Evolutionary conservation across 35 echinoderm and acorn worm genomes (phyloP), one percentile per base, ranked within the genome.

Genomic region (Apostichopus californicus): DNA sequence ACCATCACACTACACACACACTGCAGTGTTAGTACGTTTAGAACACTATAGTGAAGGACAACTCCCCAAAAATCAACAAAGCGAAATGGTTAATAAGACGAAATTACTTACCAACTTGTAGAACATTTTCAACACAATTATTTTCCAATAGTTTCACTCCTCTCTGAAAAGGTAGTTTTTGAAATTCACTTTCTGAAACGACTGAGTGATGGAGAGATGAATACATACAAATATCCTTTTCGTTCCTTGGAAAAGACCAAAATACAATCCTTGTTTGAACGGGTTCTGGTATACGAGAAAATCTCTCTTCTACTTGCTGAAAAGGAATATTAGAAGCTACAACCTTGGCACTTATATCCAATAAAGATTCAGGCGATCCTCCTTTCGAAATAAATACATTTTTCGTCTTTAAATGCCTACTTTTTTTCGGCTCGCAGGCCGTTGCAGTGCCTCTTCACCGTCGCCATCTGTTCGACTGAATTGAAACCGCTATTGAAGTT

Each of bases 191-290:
- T 92, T 99, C 97, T 70, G 86, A 94, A 85, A 99, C 97, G 12
- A 95, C 94, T 26, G 95, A 94, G 94, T 99, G 93, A 86, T 99
- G 95, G 46, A 99, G 92, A 14, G 97, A 99, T 86, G 97, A 99
- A 92, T 99, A 99, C 97, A 99, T 99, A 90, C 97, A 99, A 87
- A 99, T 99, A 91, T 99, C 97, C 93, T 99, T 99, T 56, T 99
- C 97, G 93, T 99, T 99, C 53, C 97, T 91, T 90, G 97, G 97
- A 79, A 99, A 99, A 80, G 97, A 99, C 97, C 97, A 99, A 90
- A 93, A 99, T 73, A 99, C 97, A 90, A 99, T 99, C 92, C 93
- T 93, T 83, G 92, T 99, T 92, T 99, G 97, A 55, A 99, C 97
- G 53, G 97, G 97, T 92, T 99, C 97, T 78, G 97, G 97, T 92